phyloP scores from a whole-genome alignment of 2,888 invertebrate species.

The Trachelus troglodyta region DNA sequence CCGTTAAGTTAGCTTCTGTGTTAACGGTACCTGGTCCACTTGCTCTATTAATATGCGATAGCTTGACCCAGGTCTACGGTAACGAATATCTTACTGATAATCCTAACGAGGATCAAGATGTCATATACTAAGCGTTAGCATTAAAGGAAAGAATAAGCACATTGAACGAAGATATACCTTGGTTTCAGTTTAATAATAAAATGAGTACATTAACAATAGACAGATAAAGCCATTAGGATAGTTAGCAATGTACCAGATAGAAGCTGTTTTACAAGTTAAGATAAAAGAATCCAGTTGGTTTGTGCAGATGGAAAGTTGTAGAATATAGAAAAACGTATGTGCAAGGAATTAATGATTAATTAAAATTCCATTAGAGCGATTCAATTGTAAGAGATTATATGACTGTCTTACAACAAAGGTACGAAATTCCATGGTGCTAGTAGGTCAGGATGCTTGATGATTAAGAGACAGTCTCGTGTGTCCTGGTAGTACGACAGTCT shows the following conservation, averaged over 20 bases:
- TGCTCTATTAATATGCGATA: constrained; percentile 27
- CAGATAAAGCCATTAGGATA: constrained; percentile 21
- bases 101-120: neutral
- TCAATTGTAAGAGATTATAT: neutral
- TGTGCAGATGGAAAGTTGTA: neutral
- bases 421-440: constrained; percentile 45
- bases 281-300: neutral
- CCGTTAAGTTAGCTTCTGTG: neutral
- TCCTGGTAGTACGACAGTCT: constrained; percentile 50
- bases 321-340: neutral
- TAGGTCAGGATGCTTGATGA: neutral
- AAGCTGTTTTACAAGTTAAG: constrained; percentile 8
- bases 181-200: neutral
- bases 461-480: constrained; percentile 30
- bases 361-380: neutral
- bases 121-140: neutral
- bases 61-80: neutral
- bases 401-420: constrained; percentile 51
- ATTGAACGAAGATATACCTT: neutral
- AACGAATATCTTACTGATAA: neutral
- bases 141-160: neutral
- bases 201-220: neutral
- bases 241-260: constrained; percentile 5
- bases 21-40: constrained; percentile 61
- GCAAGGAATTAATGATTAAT: neutral